These are phyloP conservation scores for Leptodactylus fuscus DNA, from an alignment of 2,113 vertebrate species.

Conservation along the genomic window DNA sequence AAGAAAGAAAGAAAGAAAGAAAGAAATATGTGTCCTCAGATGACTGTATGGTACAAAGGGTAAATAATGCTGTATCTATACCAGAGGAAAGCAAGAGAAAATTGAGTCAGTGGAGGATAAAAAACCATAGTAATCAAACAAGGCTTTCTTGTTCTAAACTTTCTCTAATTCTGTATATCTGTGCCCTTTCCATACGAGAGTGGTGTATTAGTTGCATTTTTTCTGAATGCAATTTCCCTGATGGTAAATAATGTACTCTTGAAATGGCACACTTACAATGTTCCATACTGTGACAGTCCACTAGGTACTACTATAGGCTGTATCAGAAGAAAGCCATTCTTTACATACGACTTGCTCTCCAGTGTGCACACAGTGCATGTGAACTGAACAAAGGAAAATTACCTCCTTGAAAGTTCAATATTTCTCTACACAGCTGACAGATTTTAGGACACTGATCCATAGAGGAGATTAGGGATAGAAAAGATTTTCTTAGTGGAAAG, in stretches of 20 bases:
- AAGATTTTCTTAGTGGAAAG: conserved; percentile 30
- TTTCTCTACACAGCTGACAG: conserved; percentile 28
- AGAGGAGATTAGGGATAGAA: conserved; percentile 22
- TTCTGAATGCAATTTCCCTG: neutral
- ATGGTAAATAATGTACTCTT: neutral
- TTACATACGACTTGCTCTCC: neutral
- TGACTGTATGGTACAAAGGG: too few relatives aligned
- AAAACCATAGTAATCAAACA: too few relatives aligned
- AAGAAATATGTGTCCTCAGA: too few relatives aligned
- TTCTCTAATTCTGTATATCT: neutral
- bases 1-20: too few relatives aligned
- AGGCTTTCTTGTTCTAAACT: neutral
- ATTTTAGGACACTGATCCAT: conserved; percentile 27
- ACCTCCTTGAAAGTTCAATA: conserved; percentile 25
- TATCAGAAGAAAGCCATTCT: too few relatives aligned
- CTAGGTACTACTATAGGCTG: neutral
- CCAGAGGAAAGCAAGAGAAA: too few relatives aligned
- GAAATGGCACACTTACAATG: neutral
- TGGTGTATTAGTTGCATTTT: neutral
- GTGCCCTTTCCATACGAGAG: neutral
- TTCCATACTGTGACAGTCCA: neutral
- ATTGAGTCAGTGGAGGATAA: too few relatives aligned
- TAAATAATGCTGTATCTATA: too few relatives aligned
- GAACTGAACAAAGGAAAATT: conserved; percentile 15
- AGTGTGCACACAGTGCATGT: neutral